Percentiles rank a stretch among this genome's conserved stretches.
Evolutionary conservation across 2,113 vertebrate species (phyloP).

Genomic region (Coracopsis vasa): DNA sequence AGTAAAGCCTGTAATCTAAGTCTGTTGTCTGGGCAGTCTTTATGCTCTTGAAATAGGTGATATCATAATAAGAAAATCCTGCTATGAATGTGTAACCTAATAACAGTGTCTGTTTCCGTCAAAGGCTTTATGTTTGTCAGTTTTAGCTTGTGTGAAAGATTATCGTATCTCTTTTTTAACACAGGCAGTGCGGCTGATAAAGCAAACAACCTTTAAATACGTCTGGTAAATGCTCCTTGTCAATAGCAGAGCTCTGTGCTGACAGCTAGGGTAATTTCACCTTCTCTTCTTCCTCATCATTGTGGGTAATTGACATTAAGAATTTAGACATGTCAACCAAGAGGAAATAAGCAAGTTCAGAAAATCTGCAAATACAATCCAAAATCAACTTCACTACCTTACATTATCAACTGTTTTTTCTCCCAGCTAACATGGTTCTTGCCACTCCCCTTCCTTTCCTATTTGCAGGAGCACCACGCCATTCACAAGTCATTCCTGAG

Average conservation of each 20-base stretch:
- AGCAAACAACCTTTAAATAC: not conserved
- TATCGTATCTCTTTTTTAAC: not conserved
- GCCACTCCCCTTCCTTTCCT: not conserved
- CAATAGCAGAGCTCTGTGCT: not conserved
- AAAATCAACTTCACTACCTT: not conserved
- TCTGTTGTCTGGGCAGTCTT: not conserved
- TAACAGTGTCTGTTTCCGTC: not conserved
- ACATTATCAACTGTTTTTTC: not conserved
- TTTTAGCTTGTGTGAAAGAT: not conserved
- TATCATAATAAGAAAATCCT: not conserved
- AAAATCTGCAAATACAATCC: not conserved
- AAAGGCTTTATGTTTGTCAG: not conserved
- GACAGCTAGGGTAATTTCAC: not conserved
- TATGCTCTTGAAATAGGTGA: not conserved
- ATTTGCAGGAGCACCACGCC: not conserved
- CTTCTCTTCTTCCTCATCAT: not conserved
- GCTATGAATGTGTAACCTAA: accelerated
- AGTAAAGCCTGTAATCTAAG: not conserved
- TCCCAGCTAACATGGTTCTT: not conserved
- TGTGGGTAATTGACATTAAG: not conserved
- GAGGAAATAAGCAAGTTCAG: not conserved
- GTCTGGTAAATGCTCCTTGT: not conserved
- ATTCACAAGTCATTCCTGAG: not conserved
- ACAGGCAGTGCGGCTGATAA: not conserved
- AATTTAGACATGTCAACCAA: not conserved